Conservation (phyloP, 1,140 invertebrate species). For the Conopomorpha cramerella region DNA sequence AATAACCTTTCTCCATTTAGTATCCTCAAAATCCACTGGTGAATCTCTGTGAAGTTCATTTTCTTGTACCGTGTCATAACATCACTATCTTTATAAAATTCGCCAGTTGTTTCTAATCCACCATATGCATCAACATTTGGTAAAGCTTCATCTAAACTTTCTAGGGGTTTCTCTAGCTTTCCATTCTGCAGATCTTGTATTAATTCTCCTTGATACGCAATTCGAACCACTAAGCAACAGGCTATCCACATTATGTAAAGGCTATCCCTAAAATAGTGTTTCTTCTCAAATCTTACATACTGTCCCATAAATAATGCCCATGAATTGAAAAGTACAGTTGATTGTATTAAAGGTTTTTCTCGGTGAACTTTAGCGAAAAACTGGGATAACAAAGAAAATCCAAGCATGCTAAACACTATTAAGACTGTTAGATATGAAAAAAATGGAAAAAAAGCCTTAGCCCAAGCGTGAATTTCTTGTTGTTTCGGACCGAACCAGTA, state of each 20-base stretch:
- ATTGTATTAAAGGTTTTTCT: conserved; percentile 4
- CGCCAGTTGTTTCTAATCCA: no score
- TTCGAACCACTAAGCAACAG: conserved; percentile 24
- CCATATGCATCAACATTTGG: no score
- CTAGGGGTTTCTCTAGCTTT: conserved; percentile 19
- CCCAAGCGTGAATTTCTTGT: conserved; percentile 23
- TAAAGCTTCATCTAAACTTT: conserved; percentile 17
- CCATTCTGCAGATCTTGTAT: conserved; percentile 17
- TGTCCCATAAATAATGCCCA: conserved; percentile 26
- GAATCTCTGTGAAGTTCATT: no score
- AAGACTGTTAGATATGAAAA: no score
- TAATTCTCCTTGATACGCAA: conserved; percentile 26
- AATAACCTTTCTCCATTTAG: no score
- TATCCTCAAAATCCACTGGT: no score
- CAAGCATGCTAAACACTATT: no score
- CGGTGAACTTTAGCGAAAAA: conserved; percentile 6
- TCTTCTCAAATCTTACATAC: conserved; percentile 14
- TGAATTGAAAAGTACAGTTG: conserved; percentile 11
- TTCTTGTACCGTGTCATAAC: no score
- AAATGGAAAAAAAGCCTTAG: conserved; percentile 25
- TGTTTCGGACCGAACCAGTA: conserved; percentile 20
- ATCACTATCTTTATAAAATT: no score
- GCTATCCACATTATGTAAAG: conserved; percentile 27
- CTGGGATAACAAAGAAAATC: conserved; percentile 12
- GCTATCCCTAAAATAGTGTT: conserved; percentile 16